Conservation (phyloP, 2,888 invertebrate species). For the Gari tellinella region DNA sequence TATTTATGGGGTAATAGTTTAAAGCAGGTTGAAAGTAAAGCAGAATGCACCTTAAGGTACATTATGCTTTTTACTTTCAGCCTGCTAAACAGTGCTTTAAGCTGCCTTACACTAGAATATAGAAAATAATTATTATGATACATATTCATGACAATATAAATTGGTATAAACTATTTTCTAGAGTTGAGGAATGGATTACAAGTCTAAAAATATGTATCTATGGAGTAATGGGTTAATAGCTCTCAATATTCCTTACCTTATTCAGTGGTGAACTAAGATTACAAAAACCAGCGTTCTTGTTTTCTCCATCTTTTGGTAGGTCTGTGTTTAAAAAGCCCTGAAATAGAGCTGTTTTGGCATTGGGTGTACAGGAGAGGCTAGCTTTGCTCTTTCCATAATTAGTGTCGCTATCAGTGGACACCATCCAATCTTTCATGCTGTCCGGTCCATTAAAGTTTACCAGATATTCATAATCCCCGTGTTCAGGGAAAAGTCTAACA, state of each 20-base stretch:
- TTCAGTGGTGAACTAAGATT: conserved; percentile 89
- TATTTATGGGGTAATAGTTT: no score
- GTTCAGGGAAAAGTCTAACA: conserved; percentile 82
- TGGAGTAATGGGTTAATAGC: background rate
- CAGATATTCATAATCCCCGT: conserved; percentile 90
- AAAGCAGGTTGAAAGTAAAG: no score
- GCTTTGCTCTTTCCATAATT: conserved; percentile 91
- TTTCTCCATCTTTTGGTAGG: conserved; percentile 92
- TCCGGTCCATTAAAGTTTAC: conserved; percentile 89
- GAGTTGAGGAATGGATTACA: no score
- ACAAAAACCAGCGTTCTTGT: conserved; percentile 92
- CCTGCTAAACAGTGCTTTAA: no score
- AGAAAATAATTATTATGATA: no score
- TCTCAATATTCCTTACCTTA: conserved; percentile 60
- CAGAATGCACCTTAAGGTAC: no score
- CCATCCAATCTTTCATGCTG: conserved; percentile 87
- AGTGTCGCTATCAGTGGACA: conserved; percentile 92
- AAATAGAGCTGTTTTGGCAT: conserved; percentile 85
- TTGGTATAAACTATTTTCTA: no score
- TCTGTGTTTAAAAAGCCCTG: conserved; percentile 85
- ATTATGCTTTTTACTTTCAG: no score
- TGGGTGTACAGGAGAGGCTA: conserved; percentile 88
- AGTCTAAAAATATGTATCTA: background rate
- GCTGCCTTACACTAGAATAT: no score
- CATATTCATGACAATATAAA: no score